Conservation (phyloP, 1,140 invertebrate species). For the Saxidomus purpurata region DNA sequence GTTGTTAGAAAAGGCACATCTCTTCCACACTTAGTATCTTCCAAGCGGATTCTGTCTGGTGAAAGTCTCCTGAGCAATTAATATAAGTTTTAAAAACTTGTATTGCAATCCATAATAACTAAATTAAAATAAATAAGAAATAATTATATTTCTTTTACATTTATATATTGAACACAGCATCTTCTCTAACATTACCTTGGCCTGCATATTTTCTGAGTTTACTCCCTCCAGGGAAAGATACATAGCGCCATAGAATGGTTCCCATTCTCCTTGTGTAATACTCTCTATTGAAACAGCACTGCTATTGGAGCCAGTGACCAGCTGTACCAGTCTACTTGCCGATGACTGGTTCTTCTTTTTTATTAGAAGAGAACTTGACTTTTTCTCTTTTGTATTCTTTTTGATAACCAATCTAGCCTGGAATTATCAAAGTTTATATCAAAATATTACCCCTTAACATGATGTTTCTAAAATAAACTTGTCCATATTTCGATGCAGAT, state of each 20-base stretch:
- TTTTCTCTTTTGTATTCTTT: conserved; percentile 25
- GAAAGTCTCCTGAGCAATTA: no score
- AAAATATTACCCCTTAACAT: no score
- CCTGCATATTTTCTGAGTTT: conserved; percentile 64
- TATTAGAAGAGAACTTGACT: neutral
- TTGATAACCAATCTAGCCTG: conserved; percentile 43
- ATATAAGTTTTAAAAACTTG: no score
- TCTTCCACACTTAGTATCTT: no score
- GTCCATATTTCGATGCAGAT: no score
- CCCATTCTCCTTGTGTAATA: conserved; percentile 32
- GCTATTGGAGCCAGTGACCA: conserved; percentile 54
- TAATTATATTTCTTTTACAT: no score
- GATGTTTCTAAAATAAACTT: no score
- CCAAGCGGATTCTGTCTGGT: no score
- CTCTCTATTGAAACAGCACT: neutral
- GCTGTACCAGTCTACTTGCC: conserved; percentile 51
- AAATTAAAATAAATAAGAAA: no score
- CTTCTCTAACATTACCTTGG: conserved; percentile 50
- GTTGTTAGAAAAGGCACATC: no score
- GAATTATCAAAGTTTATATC: neutral
- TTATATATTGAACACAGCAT: no score
- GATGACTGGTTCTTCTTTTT: conserved; percentile 30
- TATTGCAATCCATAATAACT: no score
- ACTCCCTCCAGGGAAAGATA: conserved; percentile 61
- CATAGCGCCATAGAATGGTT: conserved; percentile 65